These are phyloP conservation scores for Xyliphius kryptos DNA, from an alignment of 2,113 vertebrate species.

Conservation along the genomic window DNA sequence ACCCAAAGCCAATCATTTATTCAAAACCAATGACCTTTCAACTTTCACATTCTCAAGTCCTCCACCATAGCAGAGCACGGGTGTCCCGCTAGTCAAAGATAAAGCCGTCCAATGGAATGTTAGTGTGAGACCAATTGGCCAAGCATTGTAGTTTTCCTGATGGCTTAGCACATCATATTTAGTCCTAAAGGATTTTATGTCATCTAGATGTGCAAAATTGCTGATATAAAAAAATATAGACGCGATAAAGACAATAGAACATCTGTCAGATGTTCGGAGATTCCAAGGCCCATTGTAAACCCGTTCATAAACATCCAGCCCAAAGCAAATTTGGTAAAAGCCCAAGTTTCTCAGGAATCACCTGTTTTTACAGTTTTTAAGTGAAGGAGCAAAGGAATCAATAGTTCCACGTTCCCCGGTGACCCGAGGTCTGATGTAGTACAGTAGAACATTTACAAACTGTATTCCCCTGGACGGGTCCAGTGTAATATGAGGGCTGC, in stretches of 20 bases:
- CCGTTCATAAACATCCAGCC: conserved; percentile 20
- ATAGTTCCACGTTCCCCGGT: conserved; percentile 15
- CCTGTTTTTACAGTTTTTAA: conserved; percentile 11
- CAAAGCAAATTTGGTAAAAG: conserved; percentile 9
- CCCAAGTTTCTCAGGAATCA: conserved; percentile 2
- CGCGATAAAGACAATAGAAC: conserved; percentile 1
- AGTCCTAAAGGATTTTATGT: no score
- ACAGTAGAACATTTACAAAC: conserved; percentile 13
- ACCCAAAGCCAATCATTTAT: no score
- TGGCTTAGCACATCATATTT: no score
- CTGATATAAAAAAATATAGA: no score
- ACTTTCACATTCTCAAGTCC: no score
- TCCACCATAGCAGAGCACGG: no score
- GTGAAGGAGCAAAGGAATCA: not conserved
- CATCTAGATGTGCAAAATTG: no score
- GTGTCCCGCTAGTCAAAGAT: no score
- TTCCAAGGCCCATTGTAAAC: not conserved
- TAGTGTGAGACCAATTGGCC: no score
- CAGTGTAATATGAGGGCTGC: conserved; percentile 18
- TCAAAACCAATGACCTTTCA: no score
- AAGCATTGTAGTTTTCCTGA: no score
- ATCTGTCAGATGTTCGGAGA: conserved; percentile 5
- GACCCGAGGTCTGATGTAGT: conserved; percentile 9
- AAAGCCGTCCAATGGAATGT: no score
- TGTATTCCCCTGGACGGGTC: conserved; percentile 16